Percentiles rank a stretch among this genome's conserved stretches.
phyloP scores from a whole-genome alignment of 2,888 invertebrate genomes.

The Cosmorhoe ocellata region DNA sequence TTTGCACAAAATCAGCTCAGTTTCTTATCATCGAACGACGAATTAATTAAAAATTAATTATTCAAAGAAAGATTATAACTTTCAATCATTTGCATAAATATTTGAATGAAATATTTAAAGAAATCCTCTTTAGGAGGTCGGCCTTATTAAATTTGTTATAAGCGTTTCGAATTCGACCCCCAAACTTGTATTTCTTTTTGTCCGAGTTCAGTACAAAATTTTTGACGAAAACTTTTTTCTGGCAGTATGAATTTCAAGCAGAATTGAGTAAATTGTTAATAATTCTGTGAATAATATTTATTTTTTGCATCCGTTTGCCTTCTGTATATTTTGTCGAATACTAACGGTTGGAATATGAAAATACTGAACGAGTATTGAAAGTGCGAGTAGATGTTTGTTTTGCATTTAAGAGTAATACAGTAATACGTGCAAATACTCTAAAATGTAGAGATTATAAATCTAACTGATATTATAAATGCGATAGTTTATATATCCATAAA shows the following conservation, averaged over 20 bases:
- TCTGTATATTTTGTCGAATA: conserved; percentile 28
- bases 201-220: conserved; percentile 43
- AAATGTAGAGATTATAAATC: too few species aligned
- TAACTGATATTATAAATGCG: too few species aligned
- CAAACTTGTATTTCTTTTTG: conserved; percentile 58
- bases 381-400: too few species aligned
- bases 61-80: conserved; percentile 69
- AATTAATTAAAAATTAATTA: conserved; percentile 71
- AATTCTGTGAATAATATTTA: conserved; percentile 39
- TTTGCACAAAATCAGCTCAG: conserved; percentile 25
- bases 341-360: conserved; percentile 20
- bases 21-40: conserved; percentile 49
- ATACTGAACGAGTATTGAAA: too few species aligned
- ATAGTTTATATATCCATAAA: too few species aligned
- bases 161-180: conserved; percentile 41
- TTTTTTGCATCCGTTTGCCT: conserved; percentile 36
- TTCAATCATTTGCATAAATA: conserved; percentile 63
- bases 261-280: conserved; percentile 42
- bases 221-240: conserved; percentile 47
- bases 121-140: conserved; percentile 59
- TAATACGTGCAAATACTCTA: too few species aligned
- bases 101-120: conserved; percentile 67
- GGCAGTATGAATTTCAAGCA: conserved; percentile 58
- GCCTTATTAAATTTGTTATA: conserved; percentile 69
- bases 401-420: too few species aligned